Conservation (phyloP, 1,140 invertebrate genomes). For the Caenorhabditis elegans region DNA sequence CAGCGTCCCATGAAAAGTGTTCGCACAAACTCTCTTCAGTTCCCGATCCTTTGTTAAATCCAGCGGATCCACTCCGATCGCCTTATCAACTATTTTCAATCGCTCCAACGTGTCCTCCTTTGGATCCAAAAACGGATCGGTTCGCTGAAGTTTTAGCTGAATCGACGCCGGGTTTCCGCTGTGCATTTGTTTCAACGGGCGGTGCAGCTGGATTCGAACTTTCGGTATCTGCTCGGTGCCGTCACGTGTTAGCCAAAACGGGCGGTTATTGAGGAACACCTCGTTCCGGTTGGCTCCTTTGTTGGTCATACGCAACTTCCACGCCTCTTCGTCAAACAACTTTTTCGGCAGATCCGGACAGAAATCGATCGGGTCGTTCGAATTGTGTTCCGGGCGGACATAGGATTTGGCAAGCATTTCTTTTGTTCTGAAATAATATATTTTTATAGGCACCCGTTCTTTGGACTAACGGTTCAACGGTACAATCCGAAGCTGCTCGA, state of each 20-base stretch:
- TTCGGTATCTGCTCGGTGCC: not conserved
- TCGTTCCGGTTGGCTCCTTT: not conserved
- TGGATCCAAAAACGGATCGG: not conserved
- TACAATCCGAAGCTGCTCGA: no score
- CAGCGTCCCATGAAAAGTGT: conserved; percentile 3
- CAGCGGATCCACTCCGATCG: not conserved
- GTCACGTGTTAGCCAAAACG: not conserved
- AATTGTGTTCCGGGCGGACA: not conserved
- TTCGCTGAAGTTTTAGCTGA: not conserved
- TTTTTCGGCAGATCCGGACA: not conserved
- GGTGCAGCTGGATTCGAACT: conserved; percentile 10
- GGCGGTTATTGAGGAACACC: not conserved
- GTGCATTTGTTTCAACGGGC: not conserved
- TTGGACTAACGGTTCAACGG: no score
- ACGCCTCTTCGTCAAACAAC: not conserved
- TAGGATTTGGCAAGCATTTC: not conserved
- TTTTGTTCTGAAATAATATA: not conserved
- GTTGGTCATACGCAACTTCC: no score
- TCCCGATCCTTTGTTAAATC: not conserved
- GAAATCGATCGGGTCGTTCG: not conserved
- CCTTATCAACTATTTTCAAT: not conserved
- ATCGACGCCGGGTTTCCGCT: not conserved
- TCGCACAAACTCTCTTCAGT: not conserved
- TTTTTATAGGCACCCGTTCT: no score
- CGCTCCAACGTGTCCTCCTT: not conserved